A percentile compares a stretch with the other conserved stretches of the same genome.
phyloP scores from a whole-genome alignment of 1,140 invertebrate genomes.

The Hyposmocoma kahamanoa region DNA sequence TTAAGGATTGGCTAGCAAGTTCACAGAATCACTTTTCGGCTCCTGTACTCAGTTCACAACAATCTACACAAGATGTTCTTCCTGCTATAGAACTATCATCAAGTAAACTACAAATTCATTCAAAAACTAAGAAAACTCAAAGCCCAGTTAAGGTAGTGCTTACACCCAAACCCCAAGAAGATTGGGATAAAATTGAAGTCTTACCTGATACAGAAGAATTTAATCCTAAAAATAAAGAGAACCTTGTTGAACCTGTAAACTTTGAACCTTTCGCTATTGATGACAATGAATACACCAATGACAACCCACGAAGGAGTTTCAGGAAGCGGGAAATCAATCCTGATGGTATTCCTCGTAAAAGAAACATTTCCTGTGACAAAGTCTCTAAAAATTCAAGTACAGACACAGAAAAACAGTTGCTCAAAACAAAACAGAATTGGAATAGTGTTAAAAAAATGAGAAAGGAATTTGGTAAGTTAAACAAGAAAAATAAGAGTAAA shows the following conservation, averaged over 20 bases:
- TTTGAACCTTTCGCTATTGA: constrained; percentile 37
- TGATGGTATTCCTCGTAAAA: constrained; percentile 9
- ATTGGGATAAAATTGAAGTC: constrained; percentile 62
- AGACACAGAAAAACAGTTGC: constrained; percentile 27
- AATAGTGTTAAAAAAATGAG: constrained; percentile 57
- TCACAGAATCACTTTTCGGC: constrained; percentile 59
- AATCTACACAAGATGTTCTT: constrained; percentile 26
- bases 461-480: constrained; percentile 57
- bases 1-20: constrained; percentile 51
- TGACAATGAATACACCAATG: constrained; percentile 31
- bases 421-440: constrained; percentile 47
- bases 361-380: constrained; percentile 22
- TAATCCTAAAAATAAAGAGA: constrained; percentile 28
- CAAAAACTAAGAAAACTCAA: constrained; percentile 22
- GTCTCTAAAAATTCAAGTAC: constrained; percentile 25
- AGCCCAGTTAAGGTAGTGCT: constrained; percentile 24
- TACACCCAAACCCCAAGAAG: constrained; percentile 35
- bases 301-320: constrained; percentile 50
- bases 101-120: constrained; percentile 43
- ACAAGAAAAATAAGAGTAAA: constrained; percentile 53
- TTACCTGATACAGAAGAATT: constrained; percentile 34
- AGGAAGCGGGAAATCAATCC: constrained; percentile 38
- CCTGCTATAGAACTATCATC: constrained; percentile 24
- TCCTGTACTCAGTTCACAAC: constrained; percentile 28
- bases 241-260: constrained; percentile 38